Conservation (phyloP, 2,888 invertebrate species). For the Brenthis daphne region DNA sequence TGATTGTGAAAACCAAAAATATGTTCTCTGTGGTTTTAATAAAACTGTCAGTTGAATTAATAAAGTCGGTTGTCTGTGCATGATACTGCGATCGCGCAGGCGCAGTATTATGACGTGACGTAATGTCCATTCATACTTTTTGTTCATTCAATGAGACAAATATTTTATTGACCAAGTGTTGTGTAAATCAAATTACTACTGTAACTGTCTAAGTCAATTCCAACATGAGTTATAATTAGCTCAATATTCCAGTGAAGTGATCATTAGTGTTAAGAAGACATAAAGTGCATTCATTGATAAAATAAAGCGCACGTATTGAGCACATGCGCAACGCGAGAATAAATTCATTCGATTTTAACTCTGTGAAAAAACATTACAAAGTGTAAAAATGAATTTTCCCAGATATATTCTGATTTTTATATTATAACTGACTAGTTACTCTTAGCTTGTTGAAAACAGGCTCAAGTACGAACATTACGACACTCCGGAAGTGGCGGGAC, state of each 20-base stretch:
- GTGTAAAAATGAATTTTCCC: constrained; percentile 52
- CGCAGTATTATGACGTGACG: constrained; percentile 78
- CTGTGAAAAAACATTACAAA: constrained; percentile 44
- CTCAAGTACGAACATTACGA: constrained; percentile 80
- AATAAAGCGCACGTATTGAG: constrained; percentile 64
- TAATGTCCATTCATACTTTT: constrained; percentile 81
- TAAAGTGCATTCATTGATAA: constrained; percentile 74
- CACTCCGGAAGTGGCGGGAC: constrained; percentile 82
- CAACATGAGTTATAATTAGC: constrained; percentile 37
- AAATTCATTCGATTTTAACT: constrained; percentile 51
- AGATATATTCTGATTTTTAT: constrained; percentile 49
- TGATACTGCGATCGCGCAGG: constrained; percentile 65
- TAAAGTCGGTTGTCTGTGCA: constrained; percentile 40
- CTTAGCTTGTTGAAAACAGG: constrained; percentile 57
- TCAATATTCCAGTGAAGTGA: constrained; percentile 45
- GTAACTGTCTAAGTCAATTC: constrained; percentile 38
- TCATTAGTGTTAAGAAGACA: constrained; percentile 48
- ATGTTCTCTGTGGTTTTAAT: not conserved
- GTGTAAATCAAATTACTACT: constrained; percentile 49
- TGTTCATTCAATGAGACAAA: constrained; percentile 75
- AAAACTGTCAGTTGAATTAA: constrained; percentile 14
- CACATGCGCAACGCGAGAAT: constrained; percentile 74
- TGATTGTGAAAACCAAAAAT: constrained; percentile 9
- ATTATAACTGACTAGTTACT: constrained; percentile 53
- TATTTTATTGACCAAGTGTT: constrained; percentile 63